phyloP scores from a whole-genome alignment of 2,888 invertebrate genomes.

The Ochlodes sylvanus region DNA sequence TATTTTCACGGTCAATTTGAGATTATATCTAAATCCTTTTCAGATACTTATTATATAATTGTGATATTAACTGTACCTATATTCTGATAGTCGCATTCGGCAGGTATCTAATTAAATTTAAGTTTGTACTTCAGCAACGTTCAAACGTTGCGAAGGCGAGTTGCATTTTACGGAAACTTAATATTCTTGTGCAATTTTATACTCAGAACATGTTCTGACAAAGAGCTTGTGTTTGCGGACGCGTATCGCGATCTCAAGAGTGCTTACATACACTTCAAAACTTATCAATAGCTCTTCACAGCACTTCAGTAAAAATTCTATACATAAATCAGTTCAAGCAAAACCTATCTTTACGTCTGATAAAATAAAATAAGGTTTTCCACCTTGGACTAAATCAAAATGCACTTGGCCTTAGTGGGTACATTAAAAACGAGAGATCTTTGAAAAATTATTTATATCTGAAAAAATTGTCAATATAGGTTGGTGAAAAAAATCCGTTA shows the following conservation, averaged over 20 bases:
- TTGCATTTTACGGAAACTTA: too few species aligned
- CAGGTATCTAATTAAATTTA: too few species aligned
- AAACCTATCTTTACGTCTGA: not conserved
- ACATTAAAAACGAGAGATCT: not conserved
- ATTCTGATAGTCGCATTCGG: too few species aligned
- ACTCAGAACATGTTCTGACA: not conserved
- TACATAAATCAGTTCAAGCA: not conserved
- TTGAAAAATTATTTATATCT: constrained; percentile 13
- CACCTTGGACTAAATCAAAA: constrained; percentile 8
- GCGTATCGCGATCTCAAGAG: constrained; percentile 14
- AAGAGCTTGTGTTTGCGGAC: not conserved
- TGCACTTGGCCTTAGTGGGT: constrained; percentile 20
- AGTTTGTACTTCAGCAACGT: too few species aligned
- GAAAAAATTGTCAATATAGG: not conserved
- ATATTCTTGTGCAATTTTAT: not conserved
- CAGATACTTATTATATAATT: too few species aligned
- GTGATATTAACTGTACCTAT: too few species aligned
- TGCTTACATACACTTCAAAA: constrained; percentile 11
- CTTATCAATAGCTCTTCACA: constrained; percentile 17
- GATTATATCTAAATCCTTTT: too few species aligned
- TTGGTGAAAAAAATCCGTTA: not conserved
- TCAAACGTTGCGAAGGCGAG: too few species aligned
- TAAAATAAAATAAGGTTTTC: constrained; percentile 4
- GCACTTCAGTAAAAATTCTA: constrained; percentile 8
- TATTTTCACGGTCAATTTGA: too few species aligned